A percentile compares a stretch with the other conserved stretches of the same genome.
Conservation (phyloP, 2,797 vertebrate genomes). For the Aldrovandia affinis region DNA sequence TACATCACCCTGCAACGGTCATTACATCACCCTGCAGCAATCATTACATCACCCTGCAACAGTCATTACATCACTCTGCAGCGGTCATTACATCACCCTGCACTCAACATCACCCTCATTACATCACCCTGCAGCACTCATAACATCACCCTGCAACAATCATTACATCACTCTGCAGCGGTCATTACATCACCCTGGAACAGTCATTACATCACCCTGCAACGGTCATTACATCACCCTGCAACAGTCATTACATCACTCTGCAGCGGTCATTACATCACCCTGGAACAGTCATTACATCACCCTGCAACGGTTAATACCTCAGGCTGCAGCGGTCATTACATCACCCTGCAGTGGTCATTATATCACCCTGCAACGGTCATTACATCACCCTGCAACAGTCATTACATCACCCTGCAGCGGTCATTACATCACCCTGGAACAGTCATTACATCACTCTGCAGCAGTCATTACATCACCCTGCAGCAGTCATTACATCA, state of each 20-base stretch:
- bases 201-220: conserved; percentile 40
- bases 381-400: no score
- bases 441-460: not conserved
- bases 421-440: no score
- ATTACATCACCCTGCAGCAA: conserved; percentile 7
- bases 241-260: no score
- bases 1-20: conserved; percentile 40
- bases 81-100: conserved; percentile 35
- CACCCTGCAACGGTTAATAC: conserved; percentile 32
- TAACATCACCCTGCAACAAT: conserved; percentile 15
- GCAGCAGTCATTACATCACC: not conserved
- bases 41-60: conserved; percentile 41
- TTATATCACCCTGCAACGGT: no score
- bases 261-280: no score
- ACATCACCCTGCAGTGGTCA: conserved; percentile 33
- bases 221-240: conserved; percentile 15
- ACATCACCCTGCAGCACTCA: conserved; percentile 39
- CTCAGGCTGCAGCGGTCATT: conserved; percentile 26
- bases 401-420: conserved; percentile 30
- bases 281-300: conserved; percentile 29
- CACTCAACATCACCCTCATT: conserved; percentile 26
- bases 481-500: not conserved
- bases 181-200: conserved; percentile 26
- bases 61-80: not conserved
- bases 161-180: conserved; percentile 40